These are phyloP conservation scores for Babylonia areolata DNA, from an alignment of 1,140 invertebrate species.

Conservation along the genomic window DNA sequence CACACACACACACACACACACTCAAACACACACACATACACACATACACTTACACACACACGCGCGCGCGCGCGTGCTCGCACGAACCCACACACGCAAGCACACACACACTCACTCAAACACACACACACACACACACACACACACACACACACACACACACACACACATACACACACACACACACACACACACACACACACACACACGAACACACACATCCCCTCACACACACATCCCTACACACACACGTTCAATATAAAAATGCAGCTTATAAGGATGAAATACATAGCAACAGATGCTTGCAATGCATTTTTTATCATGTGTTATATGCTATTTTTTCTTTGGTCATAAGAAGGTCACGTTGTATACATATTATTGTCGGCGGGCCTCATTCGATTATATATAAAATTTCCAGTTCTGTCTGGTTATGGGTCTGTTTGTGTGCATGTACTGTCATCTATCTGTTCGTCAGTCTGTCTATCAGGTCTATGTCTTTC, in stretches of 20 bases:
- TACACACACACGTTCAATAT: no score
- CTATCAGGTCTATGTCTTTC: conserved; percentile 16
- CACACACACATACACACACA: conserved; percentile 8
- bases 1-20: no score
- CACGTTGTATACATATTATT: background rate
- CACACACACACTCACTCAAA: no score
- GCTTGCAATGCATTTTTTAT: background rate
- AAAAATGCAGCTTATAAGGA: background rate
- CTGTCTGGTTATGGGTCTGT: conserved; percentile 2
- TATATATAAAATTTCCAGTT: background rate
- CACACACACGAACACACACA: no score
- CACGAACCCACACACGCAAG: no score
- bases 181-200: background rate
- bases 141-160: background rate
- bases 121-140: no score
- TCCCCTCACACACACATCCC: no score
- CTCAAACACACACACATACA: no score
- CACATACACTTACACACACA: no score
- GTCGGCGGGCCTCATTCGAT: background rate
- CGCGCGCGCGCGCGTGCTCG: no score
- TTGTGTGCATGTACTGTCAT: background rate
- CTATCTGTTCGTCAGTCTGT: conserved; percentile 21
- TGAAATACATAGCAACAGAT: background rate
- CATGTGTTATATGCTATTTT: background rate
- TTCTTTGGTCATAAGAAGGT: background rate